A percentile compares a stretch with the other conserved stretches of the same genome.
Conservation (phyloP, 2,113 vertebrate species). For the Neotoma lepida region DNA sequence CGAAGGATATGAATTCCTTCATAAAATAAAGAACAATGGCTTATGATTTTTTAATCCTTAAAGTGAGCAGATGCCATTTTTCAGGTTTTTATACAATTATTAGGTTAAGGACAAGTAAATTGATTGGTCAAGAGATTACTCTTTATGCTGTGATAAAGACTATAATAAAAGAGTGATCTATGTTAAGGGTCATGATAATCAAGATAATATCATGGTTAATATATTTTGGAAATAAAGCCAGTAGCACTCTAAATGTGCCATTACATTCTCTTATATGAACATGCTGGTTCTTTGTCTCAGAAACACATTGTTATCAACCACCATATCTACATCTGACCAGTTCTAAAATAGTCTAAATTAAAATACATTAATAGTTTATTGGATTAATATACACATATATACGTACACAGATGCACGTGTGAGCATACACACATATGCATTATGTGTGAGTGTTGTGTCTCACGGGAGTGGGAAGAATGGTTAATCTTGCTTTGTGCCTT, state of each 20-base stretch:
- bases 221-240: conserved; percentile 66
- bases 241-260: background rate
- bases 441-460: background rate
- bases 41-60: conserved; percentile 59
- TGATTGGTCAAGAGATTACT: conserved; percentile 59
- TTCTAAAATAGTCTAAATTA: conserved; percentile 20
- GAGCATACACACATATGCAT: background rate
- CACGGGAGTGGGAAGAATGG: background rate
- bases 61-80: conserved; percentile 58
- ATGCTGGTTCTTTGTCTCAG: conserved; percentile 9
- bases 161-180: conserved; percentile 50
- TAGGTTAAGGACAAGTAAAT: conserved; percentile 48
- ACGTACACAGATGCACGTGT: background rate
- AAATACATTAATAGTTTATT: conserved; percentile 56
- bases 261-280: background rate
- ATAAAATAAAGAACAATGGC: conserved; percentile 58
- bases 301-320: conserved; percentile 23
- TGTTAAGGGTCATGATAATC: conserved; percentile 36
- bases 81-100: conserved; percentile 53
- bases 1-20: conserved; percentile 36
- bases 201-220: conserved; percentile 59
- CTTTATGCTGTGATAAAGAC: conserved; percentile 49
- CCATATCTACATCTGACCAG: background rate
- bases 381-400: background rate
- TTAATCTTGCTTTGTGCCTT: background rate